Evolutionary conservation across 2,888 invertebrate species (phyloP).

Genomic region (Pediacus dermestoides): DNA sequence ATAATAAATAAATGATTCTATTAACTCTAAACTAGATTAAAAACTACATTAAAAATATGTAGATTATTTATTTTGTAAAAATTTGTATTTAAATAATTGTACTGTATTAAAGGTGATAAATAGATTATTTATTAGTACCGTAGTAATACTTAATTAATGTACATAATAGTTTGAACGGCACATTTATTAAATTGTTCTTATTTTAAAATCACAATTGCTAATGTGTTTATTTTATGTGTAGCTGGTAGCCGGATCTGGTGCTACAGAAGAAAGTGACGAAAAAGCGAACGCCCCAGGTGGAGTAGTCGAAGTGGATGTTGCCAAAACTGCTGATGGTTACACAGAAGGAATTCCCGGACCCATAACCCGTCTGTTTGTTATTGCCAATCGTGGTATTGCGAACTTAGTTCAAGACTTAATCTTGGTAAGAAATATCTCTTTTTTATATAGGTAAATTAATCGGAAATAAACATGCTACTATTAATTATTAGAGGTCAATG

Average conservation of each 20-base stretch:
- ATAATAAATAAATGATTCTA: too few species aligned
- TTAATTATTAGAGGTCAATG: too few species aligned
- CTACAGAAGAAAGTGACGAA: constrained; percentile 61
- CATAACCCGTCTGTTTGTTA: constrained; percentile 79
- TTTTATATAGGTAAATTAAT: background rate
- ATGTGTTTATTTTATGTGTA: constrained; percentile 46
- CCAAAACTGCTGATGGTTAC: constrained; percentile 62
- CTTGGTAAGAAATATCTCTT: constrained; percentile 58
- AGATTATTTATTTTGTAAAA: too few species aligned
- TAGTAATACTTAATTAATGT: constrained; percentile 9
- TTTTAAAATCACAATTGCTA: too few species aligned
- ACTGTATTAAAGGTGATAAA: too few species aligned
- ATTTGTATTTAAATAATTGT: too few species aligned
- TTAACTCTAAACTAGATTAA: too few species aligned
- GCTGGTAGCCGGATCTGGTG: constrained; percentile 77
- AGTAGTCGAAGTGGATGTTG: constrained; percentile 51
- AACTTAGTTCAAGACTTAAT: constrained; percentile 86
- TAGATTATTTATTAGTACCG: too few species aligned
- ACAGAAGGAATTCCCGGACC: constrained; percentile 85
- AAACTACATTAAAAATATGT: too few species aligned
- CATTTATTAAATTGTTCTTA: constrained; percentile 5
- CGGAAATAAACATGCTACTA: too few species aligned
- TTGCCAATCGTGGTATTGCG: constrained; percentile 82
- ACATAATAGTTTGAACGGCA: constrained; percentile 10
- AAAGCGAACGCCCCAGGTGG: constrained; percentile 55